These are phyloP conservation scores for Plusia festucae DNA, from an alignment of 2,888 invertebrate species.

Conservation along the genomic window DNA sequence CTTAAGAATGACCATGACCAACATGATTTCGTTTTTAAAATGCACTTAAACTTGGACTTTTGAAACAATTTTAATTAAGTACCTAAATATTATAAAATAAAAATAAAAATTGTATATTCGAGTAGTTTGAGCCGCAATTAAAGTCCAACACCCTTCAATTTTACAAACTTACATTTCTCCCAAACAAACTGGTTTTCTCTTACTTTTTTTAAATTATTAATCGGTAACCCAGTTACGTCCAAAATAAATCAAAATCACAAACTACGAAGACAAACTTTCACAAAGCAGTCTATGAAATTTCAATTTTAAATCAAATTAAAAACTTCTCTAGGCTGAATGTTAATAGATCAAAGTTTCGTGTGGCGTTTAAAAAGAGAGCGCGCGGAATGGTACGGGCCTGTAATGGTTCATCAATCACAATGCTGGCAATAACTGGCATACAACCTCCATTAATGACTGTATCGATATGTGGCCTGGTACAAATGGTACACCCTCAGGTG, in stretches of 20 bases:
- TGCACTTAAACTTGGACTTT: no score
- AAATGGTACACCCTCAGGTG: conserved; percentile 14
- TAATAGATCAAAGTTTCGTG: conserved; percentile 25
- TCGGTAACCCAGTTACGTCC: conserved; percentile 1
- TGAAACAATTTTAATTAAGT: no score
- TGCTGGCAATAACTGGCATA: conserved; percentile 4
- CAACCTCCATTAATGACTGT: conserved; percentile 30
- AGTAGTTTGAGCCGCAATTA: no score
- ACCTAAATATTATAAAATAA: no score
- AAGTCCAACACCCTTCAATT: no score
- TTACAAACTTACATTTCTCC: no score
- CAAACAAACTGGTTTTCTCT: no score
- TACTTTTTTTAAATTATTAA: neutral
- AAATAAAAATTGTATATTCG: no score
- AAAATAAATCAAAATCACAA: neutral
- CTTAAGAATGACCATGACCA: no score
- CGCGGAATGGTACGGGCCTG: conserved; percentile 50
- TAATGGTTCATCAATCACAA: conserved; percentile 49
- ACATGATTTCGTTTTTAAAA: no score
- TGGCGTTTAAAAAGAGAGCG: conserved; percentile 41
- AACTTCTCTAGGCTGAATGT: conserved; percentile 12
- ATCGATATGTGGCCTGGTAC: conserved; percentile 33
- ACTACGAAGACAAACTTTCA: conserved; percentile 15
- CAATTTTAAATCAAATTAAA: conserved; percentile 16
- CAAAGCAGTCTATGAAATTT: conserved; percentile 2